phyloP scores from a whole-genome alignment of 1,140 invertebrate genomes.

The Pseudoatta argentina region DNA sequence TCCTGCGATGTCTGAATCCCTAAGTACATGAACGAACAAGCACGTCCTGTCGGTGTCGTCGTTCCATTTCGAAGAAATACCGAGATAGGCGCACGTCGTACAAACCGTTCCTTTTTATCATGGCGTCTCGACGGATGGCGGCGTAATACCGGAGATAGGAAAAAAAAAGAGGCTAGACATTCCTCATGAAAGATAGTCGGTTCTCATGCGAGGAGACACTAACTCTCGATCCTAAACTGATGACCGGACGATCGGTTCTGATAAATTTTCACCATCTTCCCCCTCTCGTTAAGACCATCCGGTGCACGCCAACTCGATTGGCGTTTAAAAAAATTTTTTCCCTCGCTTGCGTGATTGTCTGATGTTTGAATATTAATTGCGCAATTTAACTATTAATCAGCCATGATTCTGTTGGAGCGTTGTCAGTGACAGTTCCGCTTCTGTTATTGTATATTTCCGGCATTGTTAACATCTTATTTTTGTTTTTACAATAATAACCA shows the following conservation, averaged over 20 bases:
- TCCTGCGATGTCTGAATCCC: conserved; percentile 43
- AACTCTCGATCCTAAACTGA: conserved; percentile 58
- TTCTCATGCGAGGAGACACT: conserved; percentile 62
- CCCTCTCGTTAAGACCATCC: conserved; percentile 36
- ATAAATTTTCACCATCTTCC: conserved; percentile 54
- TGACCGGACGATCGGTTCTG: conserved; percentile 56
- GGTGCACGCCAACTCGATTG: conserved; percentile 44
- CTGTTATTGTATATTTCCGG: conserved; percentile 35
- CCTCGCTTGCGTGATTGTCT: conserved; percentile 40
- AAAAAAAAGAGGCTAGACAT: conserved; percentile 46
- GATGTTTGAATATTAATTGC: conserved; percentile 54
- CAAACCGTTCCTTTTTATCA: conserved; percentile 66
- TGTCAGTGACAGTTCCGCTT: conserved; percentile 44
- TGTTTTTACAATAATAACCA: not conserved
- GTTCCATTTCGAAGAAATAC: conserved; percentile 57
- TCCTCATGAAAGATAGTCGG: conserved; percentile 64
- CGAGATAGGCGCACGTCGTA: conserved; percentile 55
- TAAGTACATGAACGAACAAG: conserved; percentile 15
- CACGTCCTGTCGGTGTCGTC: conserved; percentile 38
- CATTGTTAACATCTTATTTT: conserved; percentile 52
- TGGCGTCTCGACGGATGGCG: conserved; percentile 46
- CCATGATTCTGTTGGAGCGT: conserved; percentile 5
- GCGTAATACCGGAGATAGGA: conserved; percentile 16
- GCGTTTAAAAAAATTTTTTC: not conserved
- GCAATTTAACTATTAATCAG: conserved; percentile 58